A percentile compares a stretch with the other conserved stretches of the same genome.
phyloP scores from a whole-genome alignment of 1,140 invertebrate genomes.

The Sarcophaga bullata region DNA sequence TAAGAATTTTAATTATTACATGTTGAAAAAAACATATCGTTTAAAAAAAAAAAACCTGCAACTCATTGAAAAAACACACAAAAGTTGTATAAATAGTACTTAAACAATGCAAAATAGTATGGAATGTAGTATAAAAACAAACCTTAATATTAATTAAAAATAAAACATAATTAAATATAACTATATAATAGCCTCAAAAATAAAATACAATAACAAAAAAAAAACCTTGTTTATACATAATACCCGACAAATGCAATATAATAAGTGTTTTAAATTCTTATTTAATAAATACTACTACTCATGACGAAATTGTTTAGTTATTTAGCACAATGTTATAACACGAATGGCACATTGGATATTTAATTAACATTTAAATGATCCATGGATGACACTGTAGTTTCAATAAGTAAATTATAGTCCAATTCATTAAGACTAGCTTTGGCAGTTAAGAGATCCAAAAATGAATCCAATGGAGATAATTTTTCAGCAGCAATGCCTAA shows the following conservation, averaged over 20 bases:
- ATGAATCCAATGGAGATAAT: constrained; percentile 82
- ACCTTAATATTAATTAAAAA: background rate
- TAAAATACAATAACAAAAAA: background rate
- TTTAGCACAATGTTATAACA: constrained; percentile 11
- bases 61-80: too few relatives aligned
- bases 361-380: constrained; percentile 53
- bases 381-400: constrained; percentile 74
- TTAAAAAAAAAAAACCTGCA: too few relatives aligned
- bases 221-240: background rate
- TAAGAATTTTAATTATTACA: too few relatives aligned
- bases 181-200: background rate
- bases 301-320: background rate
- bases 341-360: constrained; percentile 31
- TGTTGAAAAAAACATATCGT: too few relatives aligned
- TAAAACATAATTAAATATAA: background rate
- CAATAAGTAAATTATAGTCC: constrained; percentile 83
- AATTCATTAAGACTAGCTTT: constrained; percentile 85
- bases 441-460: constrained; percentile 83
- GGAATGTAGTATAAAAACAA: too few relatives aligned
- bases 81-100: too few relatives aligned
- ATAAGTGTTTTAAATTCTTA: background rate
- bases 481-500: constrained; percentile 78
- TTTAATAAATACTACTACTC: background rate
- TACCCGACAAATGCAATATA: background rate
- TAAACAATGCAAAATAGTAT: too few relatives aligned